Evolutionary conservation across 2,888 invertebrate species (phyloP).

Genomic region (Ashinkailepas kermadecensis): DNA sequence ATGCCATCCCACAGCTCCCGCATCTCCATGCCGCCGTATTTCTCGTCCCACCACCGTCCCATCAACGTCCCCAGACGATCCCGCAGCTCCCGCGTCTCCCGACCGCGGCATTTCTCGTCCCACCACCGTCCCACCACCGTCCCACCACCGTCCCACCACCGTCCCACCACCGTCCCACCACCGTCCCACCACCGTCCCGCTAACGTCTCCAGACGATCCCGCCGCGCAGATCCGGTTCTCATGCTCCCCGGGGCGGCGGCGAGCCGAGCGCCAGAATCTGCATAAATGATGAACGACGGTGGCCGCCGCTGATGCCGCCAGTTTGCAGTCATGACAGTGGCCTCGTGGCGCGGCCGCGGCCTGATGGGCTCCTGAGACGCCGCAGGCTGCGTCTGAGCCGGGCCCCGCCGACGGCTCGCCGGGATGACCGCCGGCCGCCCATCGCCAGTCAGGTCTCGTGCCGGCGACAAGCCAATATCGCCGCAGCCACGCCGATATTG

Average conservation of each 20-base stretch:
- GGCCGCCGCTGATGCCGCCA: neutral
- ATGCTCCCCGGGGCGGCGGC: neutral
- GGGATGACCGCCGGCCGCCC: neutral
- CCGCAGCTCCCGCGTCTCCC: too few relatives aligned
- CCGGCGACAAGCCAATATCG: neutral
- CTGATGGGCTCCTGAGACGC: neutral
- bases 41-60: too few relatives aligned
- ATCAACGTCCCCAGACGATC: too few relatives aligned
- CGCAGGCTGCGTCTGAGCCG: neutral
- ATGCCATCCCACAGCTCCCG: too few relatives aligned
- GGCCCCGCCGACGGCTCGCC: neutral
- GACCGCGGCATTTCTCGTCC: too few relatives aligned
- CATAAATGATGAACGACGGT: neutral
- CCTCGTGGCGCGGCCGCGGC: neutral
- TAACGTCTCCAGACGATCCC: too few relatives aligned
- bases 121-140: too few relatives aligned
- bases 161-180: too few relatives aligned
- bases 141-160: too few relatives aligned
- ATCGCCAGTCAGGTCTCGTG: neutral
- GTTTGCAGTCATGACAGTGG: slow-evolving; percentile 10
- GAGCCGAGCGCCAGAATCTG: neutral
- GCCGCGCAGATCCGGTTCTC: too few relatives aligned
- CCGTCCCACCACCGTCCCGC: too few relatives aligned
- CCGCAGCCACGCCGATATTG: neutral
- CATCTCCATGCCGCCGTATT: too few relatives aligned